These are phyloP conservation scores for Corydoras maculifer DNA, from an alignment of 2,113 vertebrate genomes.

Conservation along the genomic window DNA sequence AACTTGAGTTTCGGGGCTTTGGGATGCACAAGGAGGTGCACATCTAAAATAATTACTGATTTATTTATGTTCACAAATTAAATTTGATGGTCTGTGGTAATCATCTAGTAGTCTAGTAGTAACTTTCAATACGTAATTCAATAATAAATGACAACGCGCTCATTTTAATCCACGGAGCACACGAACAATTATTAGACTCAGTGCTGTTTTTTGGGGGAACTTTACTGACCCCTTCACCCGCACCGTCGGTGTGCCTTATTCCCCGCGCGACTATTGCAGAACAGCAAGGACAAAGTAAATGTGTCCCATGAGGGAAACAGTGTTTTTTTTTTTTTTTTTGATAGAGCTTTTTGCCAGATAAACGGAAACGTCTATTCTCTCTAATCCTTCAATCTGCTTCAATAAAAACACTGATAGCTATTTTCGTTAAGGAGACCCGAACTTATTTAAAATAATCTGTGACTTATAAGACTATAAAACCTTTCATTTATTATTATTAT, in stretches of 20 bases:
- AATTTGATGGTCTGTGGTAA: too few species aligned
- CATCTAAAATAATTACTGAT: too few species aligned
- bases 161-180: conserved; percentile 27
- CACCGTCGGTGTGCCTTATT: conserved; percentile 46
- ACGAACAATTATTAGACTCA: conserved; percentile 21
- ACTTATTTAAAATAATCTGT: not conserved
- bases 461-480: not conserved
- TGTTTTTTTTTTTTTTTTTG: conserved; percentile 43
- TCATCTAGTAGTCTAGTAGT: too few species aligned
- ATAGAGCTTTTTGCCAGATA: conserved; percentile 25
- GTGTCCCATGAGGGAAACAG: conserved; percentile 50
- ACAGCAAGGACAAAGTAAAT: conserved; percentile 47
- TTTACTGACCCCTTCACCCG: conserved; percentile 54
- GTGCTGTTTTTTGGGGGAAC: conserved; percentile 42
- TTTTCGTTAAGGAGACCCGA: not conserved
- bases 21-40: too few species aligned
- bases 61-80: too few species aligned
- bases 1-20: not conserved
- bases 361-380: conserved; percentile 12
- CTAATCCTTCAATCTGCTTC: conserved; percentile 4
- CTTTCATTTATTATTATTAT: not conserved
- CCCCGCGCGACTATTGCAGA: conserved; percentile 43
- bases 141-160: not conserved
- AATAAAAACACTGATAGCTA: not conserved
- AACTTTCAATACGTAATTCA: too few species aligned